Evolutionary conservation across 2,888 invertebrate species (phyloP).

Genomic region (Nasonia oneida): DNA sequence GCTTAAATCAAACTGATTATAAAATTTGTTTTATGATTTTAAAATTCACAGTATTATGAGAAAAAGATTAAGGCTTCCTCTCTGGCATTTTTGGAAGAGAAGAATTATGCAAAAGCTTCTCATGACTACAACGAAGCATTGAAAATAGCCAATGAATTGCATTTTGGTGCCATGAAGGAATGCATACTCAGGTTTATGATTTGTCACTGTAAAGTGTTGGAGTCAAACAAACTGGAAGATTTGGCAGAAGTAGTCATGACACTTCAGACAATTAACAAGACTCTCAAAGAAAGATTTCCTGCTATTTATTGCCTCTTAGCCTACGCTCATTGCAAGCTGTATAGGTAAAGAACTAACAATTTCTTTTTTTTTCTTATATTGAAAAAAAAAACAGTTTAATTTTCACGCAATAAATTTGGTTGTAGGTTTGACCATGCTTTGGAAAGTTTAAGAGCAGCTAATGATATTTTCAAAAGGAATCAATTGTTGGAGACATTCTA

Average conservation of each 20-base stretch:
- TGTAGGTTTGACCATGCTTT: slow-evolving; percentile 68
- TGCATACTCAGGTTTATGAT: slow-evolving; percentile 66
- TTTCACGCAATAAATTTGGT: slow-evolving; percentile 14
- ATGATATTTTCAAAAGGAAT: slow-evolving; percentile 60
- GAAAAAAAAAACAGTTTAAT: background rate
- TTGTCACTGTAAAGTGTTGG: slow-evolving; percentile 57
- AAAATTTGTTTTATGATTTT: background rate
- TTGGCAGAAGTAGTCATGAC: slow-evolving; percentile 64
- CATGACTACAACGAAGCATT: slow-evolving; percentile 34
- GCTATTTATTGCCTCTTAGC: slow-evolving; percentile 67
- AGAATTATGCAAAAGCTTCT: slow-evolving; percentile 13
- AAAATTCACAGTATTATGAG: slow-evolving; percentile 32
- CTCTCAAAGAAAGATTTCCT: slow-evolving; percentile 64
- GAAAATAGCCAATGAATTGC: background rate
- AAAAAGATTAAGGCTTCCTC: slow-evolving; percentile 16
- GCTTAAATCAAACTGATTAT: background rate
- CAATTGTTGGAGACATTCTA: slow-evolving; percentile 57
- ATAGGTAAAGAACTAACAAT: slow-evolving; percentile 64
- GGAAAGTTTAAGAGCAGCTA: slow-evolving; percentile 62
- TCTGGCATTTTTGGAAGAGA: background rate
- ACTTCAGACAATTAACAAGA: slow-evolving; percentile 63
- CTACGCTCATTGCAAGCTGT: slow-evolving; percentile 67
- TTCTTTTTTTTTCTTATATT: background rate
- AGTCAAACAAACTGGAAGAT: slow-evolving; percentile 63
- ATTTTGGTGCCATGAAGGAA: slow-evolving; percentile 28